phyloP scores from a whole-genome alignment of 2,113 vertebrate species.

The Arizona elegans region DNA sequence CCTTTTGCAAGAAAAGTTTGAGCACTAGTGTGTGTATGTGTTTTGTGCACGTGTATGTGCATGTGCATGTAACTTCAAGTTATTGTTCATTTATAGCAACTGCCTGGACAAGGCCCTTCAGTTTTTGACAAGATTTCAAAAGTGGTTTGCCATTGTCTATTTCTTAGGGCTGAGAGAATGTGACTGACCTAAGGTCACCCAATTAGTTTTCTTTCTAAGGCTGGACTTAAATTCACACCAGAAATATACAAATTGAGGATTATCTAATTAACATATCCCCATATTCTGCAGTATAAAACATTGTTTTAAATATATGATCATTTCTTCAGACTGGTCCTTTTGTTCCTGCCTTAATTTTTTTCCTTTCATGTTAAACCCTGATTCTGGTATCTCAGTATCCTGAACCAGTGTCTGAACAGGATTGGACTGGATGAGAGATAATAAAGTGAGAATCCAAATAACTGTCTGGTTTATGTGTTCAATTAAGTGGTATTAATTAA shows the following conservation, averaged over 20 bases:
- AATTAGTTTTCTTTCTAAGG: background rate
- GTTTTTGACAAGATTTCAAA: background rate
- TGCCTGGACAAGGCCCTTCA: background rate
- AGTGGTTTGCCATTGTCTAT: background rate
- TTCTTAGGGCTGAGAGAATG: background rate
- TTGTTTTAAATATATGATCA: background rate
- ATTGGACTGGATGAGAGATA: background rate
- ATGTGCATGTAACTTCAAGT: background rate
- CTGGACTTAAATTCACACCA: background rate
- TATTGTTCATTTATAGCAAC: background rate
- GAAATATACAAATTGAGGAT: too few relatives aligned
- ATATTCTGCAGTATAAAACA: background rate
- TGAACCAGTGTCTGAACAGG: background rate
- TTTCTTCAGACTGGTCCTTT: background rate
- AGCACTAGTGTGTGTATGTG: background rate
- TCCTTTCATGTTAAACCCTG: background rate
- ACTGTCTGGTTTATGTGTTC: background rate
- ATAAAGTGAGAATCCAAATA: background rate
- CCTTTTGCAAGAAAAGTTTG: conserved; percentile 36
- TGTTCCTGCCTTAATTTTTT: background rate
- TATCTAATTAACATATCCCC: too few relatives aligned
- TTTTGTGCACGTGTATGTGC: too few relatives aligned
- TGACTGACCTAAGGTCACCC: background rate
- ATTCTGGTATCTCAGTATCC: background rate
- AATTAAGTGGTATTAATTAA: background rate